Evolutionary conservation across 2,797 vertebrate genomes (phyloP).

Genomic region (Gouania willdenowi): DNA sequence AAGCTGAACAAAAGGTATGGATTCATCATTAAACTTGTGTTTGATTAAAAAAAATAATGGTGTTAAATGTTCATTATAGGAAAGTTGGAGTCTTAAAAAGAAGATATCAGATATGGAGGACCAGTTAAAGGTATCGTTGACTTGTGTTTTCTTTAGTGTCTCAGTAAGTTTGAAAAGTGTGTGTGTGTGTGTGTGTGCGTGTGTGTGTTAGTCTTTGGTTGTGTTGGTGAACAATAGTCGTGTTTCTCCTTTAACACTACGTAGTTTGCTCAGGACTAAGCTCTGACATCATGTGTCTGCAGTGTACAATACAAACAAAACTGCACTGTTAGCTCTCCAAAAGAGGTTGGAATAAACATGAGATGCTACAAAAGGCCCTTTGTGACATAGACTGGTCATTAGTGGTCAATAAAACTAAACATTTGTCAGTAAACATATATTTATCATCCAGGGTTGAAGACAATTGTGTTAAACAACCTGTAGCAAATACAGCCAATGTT

Average conservation of each 20-base stretch:
- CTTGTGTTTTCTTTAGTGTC: neutral
- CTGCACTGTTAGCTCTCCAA: constrained; percentile 48
- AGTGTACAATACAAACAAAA: constrained; percentile 43
- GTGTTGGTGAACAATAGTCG: constrained; percentile 36
- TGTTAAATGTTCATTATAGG: constrained; percentile 61
- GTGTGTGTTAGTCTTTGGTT: constrained; percentile 53
- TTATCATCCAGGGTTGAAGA: no score
- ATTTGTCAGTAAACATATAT: no score
- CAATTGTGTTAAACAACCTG: no score
- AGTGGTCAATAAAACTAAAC: no score
- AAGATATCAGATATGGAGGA: constrained; percentile 93
- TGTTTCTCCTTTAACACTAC: constrained; percentile 39
- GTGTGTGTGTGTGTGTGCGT: constrained; percentile 26
- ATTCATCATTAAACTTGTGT: neutral
- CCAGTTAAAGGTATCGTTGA: constrained; percentile 84
- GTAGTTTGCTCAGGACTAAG: constrained; percentile 7
- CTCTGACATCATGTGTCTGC: constrained; percentile 36
- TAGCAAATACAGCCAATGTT: no score
- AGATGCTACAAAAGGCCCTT: no score
- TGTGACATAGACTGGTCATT: no score
- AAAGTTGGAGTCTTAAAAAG: constrained; percentile 84
- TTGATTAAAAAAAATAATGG: constrained; percentile 1
- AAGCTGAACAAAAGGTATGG: constrained; percentile 85
- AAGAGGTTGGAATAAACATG: constrained; percentile 26
- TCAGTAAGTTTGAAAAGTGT: neutral